Percentiles rank a stretch among this genome's conserved stretches.
These are phyloP conservation scores for Gobius niger DNA, from an alignment of 2,113 vertebrate genomes.

Conservation along the genomic window DNA sequence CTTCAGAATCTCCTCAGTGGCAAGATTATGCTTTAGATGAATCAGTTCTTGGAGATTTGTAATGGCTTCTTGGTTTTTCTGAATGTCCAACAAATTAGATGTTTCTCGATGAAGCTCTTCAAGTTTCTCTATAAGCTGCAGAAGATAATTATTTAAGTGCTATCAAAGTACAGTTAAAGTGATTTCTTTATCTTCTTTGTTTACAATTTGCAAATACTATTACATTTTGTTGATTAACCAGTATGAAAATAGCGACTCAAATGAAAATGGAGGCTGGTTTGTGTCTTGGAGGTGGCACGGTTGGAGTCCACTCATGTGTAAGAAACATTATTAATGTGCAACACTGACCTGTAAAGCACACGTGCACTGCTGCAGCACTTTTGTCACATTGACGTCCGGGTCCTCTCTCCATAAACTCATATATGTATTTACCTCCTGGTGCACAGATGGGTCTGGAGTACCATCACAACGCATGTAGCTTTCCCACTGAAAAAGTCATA, in stretches of 20 bases:
- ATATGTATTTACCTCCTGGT: slow-evolving; percentile 86
- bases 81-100: slow-evolving; percentile 35
- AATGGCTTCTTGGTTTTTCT: slow-evolving; percentile 75
- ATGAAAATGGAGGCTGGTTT: too few species aligned
- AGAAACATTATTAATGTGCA: not conserved
- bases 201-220: too few species aligned
- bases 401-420: slow-evolving; percentile 87
- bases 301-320: too few species aligned
- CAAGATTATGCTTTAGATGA: slow-evolving; percentile 74
- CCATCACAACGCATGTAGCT: slow-evolving; percentile 84
- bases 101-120: slow-evolving; percentile 77
- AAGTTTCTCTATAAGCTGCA: slow-evolving; percentile 84
- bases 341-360: slow-evolving; percentile 79
- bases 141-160: not conserved
- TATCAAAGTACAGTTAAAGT: not conserved
- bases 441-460: slow-evolving; percentile 83
- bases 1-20: slow-evolving; percentile 83
- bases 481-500: slow-evolving; percentile 81
- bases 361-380: slow-evolving; percentile 77
- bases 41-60: slow-evolving; percentile 78
- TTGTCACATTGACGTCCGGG: slow-evolving; percentile 67
- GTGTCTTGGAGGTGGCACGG: not conserved
- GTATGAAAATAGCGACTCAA: too few species aligned
- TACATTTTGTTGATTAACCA: too few species aligned
- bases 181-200: not conserved